Conservation (phyloP, 2,113 vertebrate species). For the Ictalurus furcatus region DNA sequence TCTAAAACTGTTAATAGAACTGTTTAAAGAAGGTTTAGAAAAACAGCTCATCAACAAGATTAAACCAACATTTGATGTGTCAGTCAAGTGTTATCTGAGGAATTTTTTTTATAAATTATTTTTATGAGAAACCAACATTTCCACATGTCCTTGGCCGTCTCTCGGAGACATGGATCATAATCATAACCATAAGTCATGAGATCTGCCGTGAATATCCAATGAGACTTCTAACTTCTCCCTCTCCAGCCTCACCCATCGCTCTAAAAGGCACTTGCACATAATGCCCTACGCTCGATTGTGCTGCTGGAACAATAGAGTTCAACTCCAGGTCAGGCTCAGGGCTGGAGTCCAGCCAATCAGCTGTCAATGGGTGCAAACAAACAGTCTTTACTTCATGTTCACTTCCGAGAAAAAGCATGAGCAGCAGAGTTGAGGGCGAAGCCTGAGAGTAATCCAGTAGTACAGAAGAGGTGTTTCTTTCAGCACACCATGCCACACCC, state of each 20-base stretch:
- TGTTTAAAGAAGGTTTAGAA: neutral
- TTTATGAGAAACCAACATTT: conserved; percentile 34
- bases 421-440: conserved; percentile 27
- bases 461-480: conserved; percentile 35
- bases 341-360: conserved; percentile 82
- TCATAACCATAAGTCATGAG: conserved; percentile 52
- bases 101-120: neutral
- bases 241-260: conserved; percentile 59
- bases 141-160: conserved; percentile 41
- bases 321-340: conserved; percentile 86
- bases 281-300: conserved; percentile 80
- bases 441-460: conserved; percentile 14
- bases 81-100: conserved; percentile 1
- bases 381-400: conserved; percentile 50
- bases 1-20: neutral
- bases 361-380: conserved; percentile 84
- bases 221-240: conserved; percentile 50
- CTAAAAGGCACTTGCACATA: conserved; percentile 83
- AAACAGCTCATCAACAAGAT: neutral
- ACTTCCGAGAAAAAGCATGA: conserved; percentile 40
- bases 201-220: conserved; percentile 41
- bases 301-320: conserved; percentile 87
- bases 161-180: conserved; percentile 47
- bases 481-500: conserved; percentile 2
- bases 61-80: conserved; percentile 13